Conservation (phyloP, 2,113 vertebrate species). For the Progne subis region DNA sequence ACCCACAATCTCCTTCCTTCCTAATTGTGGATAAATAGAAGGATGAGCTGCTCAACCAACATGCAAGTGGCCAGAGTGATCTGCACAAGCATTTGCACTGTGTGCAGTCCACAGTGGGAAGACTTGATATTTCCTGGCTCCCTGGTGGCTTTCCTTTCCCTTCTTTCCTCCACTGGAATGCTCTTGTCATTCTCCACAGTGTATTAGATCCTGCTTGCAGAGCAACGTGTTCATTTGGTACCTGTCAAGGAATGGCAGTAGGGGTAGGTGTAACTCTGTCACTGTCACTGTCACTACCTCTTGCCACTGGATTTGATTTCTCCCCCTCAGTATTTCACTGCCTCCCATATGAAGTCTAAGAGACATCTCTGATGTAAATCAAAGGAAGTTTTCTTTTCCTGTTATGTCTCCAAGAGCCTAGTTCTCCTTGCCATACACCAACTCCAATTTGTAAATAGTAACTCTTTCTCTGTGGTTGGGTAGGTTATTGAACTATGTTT, state of each 20-base stretch:
- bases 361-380: neutral
- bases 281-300: neutral
- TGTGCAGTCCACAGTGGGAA: neutral
- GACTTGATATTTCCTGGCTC: neutral
- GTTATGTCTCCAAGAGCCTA: conserved; percentile 16
- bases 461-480: neutral
- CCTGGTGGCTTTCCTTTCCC: neutral
- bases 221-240: neutral
- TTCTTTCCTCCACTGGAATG: neutral
- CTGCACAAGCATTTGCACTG: neutral
- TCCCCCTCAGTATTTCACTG: neutral
- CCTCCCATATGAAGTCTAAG: neutral
- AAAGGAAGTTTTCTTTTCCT: conserved; percentile 46
- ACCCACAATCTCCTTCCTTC: neutral
- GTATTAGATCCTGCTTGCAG: neutral
- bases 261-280: neutral
- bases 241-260: neutral
- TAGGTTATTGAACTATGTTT: neutral
- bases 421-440: neutral
- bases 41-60: neutral
- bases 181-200: neutral
- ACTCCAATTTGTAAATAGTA: neutral
- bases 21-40: neutral
- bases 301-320: neutral
- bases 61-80: neutral